Evolutionary conservation across 2,797 vertebrate species (phyloP).

Genomic region (Phylloscopus collybita): DNA sequence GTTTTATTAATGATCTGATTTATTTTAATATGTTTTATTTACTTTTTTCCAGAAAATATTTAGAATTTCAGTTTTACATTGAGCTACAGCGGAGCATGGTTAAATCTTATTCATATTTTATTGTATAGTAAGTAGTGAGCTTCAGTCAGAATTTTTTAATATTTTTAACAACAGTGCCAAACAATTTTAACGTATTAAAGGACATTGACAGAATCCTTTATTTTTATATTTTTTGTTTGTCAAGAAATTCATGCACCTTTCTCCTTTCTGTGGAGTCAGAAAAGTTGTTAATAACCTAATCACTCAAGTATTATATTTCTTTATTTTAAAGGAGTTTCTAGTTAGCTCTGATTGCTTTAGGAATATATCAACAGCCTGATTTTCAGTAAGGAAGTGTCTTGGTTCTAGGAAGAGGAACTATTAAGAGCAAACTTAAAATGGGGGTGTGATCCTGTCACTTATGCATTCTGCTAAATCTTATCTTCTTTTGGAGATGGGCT

Average conservation of each 20-base stretch:
- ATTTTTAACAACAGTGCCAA: not conserved
- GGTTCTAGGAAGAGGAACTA: not conserved
- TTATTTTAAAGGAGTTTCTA: not conserved
- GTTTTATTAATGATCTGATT: not conserved
- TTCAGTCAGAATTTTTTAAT: not conserved
- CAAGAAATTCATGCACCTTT: not conserved
- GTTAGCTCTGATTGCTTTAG: not conserved
- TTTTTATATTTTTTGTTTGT: not conserved
- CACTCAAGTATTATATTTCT: not conserved
- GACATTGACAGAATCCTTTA: not conserved
- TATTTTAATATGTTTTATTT: not conserved
- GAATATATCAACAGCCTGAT: not conserved
- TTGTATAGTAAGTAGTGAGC: not conserved
- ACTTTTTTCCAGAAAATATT: not conserved
- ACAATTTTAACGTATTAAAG: not conserved
- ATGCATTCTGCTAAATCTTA: not conserved
- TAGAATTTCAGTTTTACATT: not conserved
- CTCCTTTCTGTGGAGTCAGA: not conserved
- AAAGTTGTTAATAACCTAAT: not conserved
- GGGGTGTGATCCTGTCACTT: not conserved
- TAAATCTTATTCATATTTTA: not conserved
- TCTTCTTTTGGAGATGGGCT: not conserved
- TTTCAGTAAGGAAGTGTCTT: not conserved
- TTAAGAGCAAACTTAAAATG: not conserved
- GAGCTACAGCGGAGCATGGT: not conserved